phyloP scores from a whole-genome alignment of 2,113 vertebrate species.

The Camelus dromedarius region DNA sequence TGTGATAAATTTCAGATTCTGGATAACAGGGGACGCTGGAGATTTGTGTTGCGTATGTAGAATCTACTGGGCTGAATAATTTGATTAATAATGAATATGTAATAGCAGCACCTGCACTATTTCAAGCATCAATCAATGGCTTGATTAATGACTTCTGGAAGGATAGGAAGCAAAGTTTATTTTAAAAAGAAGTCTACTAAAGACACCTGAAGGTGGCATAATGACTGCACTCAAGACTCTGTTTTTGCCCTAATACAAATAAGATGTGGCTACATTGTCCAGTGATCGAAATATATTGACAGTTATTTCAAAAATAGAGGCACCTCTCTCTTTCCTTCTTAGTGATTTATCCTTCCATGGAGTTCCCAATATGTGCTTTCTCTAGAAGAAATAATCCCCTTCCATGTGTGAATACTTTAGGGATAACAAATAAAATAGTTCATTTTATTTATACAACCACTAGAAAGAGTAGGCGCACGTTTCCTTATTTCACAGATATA shows the following conservation, averaged over 20 bases:
- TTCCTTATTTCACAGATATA: background rate
- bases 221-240: background rate
- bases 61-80: slow-evolving; percentile 39
- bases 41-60: background rate
- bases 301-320: slow-evolving; percentile 42
- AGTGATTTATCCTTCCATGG: background rate
- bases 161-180: slow-evolving; percentile 4
- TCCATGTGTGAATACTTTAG: background rate
- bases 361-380: background rate
- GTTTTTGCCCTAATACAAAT: background rate
- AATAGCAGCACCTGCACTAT: slow-evolving; percentile 59
- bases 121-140: slow-evolving; percentile 69
- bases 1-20: slow-evolving; percentile 1
- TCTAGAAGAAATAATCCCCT: background rate
- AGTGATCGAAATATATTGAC: slow-evolving; percentile 29
- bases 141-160: slow-evolving; percentile 46
- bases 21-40: background rate
- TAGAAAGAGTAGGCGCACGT: background rate
- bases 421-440: background rate
- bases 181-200: background rate
- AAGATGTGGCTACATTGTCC: background rate
- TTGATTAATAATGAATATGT: slow-evolving; percentile 65
- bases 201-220: background rate
- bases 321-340: background rate
- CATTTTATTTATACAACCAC: slow-evolving; percentile 8